Conservation (phyloP, 2,888 invertebrate genomes). For the Leuctra nigra region DNA sequence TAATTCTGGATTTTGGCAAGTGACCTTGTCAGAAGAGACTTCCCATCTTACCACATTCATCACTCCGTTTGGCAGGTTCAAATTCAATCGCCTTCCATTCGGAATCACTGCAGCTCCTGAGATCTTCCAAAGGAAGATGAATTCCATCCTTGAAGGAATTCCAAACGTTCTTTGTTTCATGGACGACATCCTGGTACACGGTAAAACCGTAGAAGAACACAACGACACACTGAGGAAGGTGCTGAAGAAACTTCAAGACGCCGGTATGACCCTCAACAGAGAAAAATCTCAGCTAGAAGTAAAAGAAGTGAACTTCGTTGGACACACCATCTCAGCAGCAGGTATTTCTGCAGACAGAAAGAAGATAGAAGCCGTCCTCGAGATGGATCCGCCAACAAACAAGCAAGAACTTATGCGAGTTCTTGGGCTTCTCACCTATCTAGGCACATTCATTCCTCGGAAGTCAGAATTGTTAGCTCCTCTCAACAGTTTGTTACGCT, state of each 20-base stretch:
- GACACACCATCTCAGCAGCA: slow-evolving; percentile 22
- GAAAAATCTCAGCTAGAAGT: slow-evolving; percentile 31
- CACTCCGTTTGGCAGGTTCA: slow-evolving; percentile 22
- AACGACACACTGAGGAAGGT: slow-evolving; percentile 28
- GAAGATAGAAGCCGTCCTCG: slow-evolving; percentile 25
- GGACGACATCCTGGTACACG: slow-evolving; percentile 32
- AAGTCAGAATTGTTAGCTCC: slow-evolving; percentile 11
- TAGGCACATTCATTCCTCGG: slow-evolving; percentile 17
- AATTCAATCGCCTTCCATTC: slow-evolving; percentile 20
- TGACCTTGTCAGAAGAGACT: slow-evolving; percentile 10
- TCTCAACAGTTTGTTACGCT: slow-evolving; percentile 10
- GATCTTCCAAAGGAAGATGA: slow-evolving; percentile 28
- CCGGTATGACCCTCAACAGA: slow-evolving; percentile 32
- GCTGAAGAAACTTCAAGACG: slow-evolving; percentile 23
- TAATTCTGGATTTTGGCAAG: slow-evolving; percentile 18
- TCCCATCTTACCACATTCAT: slow-evolving; percentile 16
- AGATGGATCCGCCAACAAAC: slow-evolving; percentile 26
- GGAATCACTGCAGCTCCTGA: slow-evolving; percentile 22
- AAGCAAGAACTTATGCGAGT: slow-evolving; percentile 27
- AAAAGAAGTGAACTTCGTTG: neutral
- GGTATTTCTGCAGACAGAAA: neutral
- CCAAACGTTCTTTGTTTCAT: slow-evolving; percentile 30
- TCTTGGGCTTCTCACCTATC: slow-evolving; percentile 29
- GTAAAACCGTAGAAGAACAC: slow-evolving; percentile 29
- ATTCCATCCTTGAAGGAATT: slow-evolving; percentile 24